These are phyloP conservation scores for Strigamia transsilvanica DNA, from an alignment of 2,888 invertebrate genomes.

Conservation along the genomic window DNA sequence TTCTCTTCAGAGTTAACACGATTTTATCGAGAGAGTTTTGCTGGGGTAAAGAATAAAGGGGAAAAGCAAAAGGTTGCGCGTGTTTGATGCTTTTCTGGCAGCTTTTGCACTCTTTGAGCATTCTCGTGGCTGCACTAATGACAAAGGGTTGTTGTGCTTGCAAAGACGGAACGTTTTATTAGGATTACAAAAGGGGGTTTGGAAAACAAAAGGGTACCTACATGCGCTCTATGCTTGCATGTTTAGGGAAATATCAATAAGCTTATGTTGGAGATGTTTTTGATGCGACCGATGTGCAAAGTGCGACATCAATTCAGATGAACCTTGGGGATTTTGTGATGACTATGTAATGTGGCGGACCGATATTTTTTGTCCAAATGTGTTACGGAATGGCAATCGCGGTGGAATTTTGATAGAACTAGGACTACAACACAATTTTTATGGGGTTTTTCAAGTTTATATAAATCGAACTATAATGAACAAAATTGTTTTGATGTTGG, in stretches of 20 bases:
- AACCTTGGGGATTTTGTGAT: no score
- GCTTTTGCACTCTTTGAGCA: background rate
- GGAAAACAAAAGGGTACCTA: background rate
- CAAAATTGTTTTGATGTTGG: no score
- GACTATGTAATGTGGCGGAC: no score
- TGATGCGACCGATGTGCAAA: background rate
- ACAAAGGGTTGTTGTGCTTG: conserved; percentile 37
- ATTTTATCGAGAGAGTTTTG: background rate
- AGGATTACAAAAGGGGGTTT: conserved; percentile 34
- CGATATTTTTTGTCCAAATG: no score
- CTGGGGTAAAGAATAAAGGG: background rate
- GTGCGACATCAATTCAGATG: background rate
- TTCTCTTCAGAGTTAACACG: background rate
- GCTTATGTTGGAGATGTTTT: background rate
- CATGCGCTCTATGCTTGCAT: background rate
- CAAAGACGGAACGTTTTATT: conserved; percentile 2
- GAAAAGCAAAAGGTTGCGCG: background rate
- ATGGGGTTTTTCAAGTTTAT: no score
- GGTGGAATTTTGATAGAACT: no score
- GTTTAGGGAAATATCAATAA: background rate
- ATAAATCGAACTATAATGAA: no score
- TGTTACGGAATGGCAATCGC: no score
- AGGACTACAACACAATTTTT: no score
- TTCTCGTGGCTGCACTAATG: background rate
- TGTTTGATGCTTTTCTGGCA: background rate